Base-by-base conservation (phyloP, 2,888 invertebrate genomes). In the Zaprionus obscuricornis region DNA sequence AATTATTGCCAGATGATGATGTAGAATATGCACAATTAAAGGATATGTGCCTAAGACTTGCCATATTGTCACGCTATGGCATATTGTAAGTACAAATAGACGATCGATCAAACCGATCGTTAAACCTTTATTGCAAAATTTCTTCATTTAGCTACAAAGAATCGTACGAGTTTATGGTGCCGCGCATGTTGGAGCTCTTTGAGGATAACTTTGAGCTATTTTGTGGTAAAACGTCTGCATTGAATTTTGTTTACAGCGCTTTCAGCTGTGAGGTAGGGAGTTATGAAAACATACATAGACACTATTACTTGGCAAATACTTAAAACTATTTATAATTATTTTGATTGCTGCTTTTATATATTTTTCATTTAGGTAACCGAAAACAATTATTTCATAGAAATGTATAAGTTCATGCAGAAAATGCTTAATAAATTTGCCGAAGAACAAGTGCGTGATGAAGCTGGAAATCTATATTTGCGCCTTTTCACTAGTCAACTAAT, bases 101-200 rank as follows among this genome's bases (percentile, higher is more conserved):
- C 7, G 3, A 17, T 3, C n/a, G 6, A 3, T 3, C 6, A 10
- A 8, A 20, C 2, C 11, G n/a, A n/a, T n/a, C n/a, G n/a, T n/a
- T 8, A 2, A 22, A 13, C 1, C 7, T 2, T 5, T 7, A n/a
- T 11, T 7, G 7, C 27, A 5, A 1, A 1, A 1, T 42, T 34
- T 8, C 4, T 10, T 4, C 10, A 13, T 31, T 4, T 10, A 78
- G 77, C 31, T 78, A 45, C 14, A 16, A 58, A 22, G 45, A 43
- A 10, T 66, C 68, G 6, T 63, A 52, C 26, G 3, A 43, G 1
- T 8, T 33, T 3, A 27, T 83, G 3, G 10, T 85, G 13, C 3
- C 11, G 5, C 60, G 76, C 3, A 78, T 78, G 79, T 29, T 78
- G 11, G 36, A 49, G 3, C 67, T 85, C 0, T 83, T 78, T 11